These are phyloP conservation scores for Patiria pectinifera DNA, from an alignment of 53 echinoderm and acorn worm species.

Conservation along the genomic window DNA sequence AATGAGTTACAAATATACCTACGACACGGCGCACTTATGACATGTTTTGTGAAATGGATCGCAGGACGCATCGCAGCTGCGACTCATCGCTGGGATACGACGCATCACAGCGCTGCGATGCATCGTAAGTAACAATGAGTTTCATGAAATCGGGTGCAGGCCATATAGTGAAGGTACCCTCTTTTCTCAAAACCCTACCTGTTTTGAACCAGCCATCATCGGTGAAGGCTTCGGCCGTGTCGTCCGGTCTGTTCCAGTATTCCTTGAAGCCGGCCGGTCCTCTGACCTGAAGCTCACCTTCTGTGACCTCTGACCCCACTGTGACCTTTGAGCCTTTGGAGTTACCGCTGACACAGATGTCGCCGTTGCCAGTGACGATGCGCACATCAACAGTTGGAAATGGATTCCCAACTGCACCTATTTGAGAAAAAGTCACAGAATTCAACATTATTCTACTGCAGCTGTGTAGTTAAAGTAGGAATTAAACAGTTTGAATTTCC, in stretches of 20 bases:
- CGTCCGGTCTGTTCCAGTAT: conserved; percentile 88
- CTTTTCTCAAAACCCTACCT: conserved; percentile 55
- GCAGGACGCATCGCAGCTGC: no score
- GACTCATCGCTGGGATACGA: no score
- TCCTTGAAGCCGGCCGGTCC: conserved; percentile 89
- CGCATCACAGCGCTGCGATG: no score
- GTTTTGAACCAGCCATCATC: conserved; percentile 98
- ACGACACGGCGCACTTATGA: no score
- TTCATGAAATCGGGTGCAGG: no score
- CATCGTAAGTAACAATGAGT: no score
- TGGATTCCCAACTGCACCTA: conserved; percentile 96
- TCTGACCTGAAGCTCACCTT: conserved; percentile 93
- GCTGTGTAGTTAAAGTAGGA: neutral
- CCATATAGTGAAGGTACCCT: no score
- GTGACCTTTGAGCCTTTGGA: conserved; percentile 70
- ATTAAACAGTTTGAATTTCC: neutral
- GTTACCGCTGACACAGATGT: conserved; percentile 76
- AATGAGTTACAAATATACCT: no score
- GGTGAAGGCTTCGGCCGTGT: conserved; percentile 78
- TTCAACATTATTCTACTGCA: neutral
- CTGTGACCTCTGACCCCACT: conserved; percentile 65
- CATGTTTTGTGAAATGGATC: no score
- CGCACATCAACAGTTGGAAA: conserved; percentile 84
- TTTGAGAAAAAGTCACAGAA: neutral
- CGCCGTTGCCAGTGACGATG: conserved; percentile 68